These are phyloP conservation scores for Paralichthys olivaceus DNA, from an alignment of 2,113 vertebrate species.

Conservation along the genomic window DNA sequence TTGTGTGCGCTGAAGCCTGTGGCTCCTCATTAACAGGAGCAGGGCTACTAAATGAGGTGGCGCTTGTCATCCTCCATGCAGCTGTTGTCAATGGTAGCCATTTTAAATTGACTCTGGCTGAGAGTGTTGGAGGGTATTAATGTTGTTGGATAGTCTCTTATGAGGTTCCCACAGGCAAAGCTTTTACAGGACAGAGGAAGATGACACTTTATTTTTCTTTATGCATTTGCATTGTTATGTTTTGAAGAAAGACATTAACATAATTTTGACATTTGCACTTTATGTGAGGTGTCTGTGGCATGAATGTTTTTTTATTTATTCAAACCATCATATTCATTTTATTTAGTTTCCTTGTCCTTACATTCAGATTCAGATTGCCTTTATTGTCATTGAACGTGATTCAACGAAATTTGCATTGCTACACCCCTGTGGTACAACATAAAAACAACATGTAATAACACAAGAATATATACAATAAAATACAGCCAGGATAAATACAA, in stretches of 20 bases:
- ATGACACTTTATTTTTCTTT: not conserved
- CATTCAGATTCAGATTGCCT: no score
- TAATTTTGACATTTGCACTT: not conserved
- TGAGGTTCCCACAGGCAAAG: constrained; percentile 5
- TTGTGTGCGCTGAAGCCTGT: constrained; percentile 33
- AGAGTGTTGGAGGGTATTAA: constrained; percentile 38
- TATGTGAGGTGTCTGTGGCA: not conserved
- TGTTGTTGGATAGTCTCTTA: constrained; percentile 10
- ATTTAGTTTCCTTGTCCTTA: constrained; percentile 16
- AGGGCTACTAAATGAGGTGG: constrained; percentile 71
- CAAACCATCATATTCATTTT: not conserved
- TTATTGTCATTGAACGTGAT: no score
- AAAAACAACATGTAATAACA: no score
- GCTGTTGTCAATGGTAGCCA: constrained; percentile 55
- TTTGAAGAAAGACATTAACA: not conserved
- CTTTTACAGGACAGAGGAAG: constrained; percentile 1
- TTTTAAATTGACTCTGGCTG: constrained; percentile 48
- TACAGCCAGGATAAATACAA: no score
- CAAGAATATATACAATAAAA: no score
- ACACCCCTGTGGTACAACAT: no score
- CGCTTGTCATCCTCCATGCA: constrained; percentile 61
- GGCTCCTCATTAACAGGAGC: constrained; percentile 70
- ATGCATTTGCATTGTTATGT: constrained; percentile 11
- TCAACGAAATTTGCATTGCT: no score
- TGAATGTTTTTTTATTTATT: constrained; percentile 1